These are phyloP conservation scores for Mythimna ferrago DNA, from an alignment of 2,888 invertebrate species.

Conservation along the genomic window DNA sequence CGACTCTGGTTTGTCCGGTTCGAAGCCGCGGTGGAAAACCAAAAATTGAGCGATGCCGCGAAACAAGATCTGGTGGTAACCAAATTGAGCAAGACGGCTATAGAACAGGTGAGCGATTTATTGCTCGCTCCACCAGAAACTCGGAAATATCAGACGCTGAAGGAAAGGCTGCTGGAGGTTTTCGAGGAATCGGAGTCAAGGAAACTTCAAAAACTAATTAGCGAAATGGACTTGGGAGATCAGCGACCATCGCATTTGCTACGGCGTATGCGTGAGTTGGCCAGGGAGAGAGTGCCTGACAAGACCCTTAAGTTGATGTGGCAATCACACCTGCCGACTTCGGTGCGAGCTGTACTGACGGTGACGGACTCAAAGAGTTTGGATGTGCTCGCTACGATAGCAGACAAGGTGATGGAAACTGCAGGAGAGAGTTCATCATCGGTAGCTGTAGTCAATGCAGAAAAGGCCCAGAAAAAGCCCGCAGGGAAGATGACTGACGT, in stretches of 20 bases:
- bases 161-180: not conserved
- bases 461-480: too few species aligned
- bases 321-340: not conserved
- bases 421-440: not conserved
- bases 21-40: not conserved
- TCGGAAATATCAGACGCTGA: not conserved
- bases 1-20: slow-evolving; percentile 5
- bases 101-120: not conserved
- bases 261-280: not conserved
- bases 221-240: not conserved
- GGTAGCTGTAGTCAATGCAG: not conserved
- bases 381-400: not conserved
- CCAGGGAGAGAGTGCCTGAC: not conserved
- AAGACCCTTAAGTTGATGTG: not conserved
- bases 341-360: not conserved
- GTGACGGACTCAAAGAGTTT: not conserved
- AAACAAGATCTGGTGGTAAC: not conserved
- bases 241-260: slow-evolving; percentile 2
- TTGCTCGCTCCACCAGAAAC: not conserved
- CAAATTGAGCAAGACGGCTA: not conserved
- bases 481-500: too few species aligned
- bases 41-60: not conserved
- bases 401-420: not conserved
- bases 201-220: not conserved
- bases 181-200: not conserved